Percentiles rank a stretch among this genome's conserved stretches.
These are phyloP conservation scores for Seira sanloemensis DNA, from an alignment of 2,888 invertebrate species.

Conservation along the genomic window DNA sequence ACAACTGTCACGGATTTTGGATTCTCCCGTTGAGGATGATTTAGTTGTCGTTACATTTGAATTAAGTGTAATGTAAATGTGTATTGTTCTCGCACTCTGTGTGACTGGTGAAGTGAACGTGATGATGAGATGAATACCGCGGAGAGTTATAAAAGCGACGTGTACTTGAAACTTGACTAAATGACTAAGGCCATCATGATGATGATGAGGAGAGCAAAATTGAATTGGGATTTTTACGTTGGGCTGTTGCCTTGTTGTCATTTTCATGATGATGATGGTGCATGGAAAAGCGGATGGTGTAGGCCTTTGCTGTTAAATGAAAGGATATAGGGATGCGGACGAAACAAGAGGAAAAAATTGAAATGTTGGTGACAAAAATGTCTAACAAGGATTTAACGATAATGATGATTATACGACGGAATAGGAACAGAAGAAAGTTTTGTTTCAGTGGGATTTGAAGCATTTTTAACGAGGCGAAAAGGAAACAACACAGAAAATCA, in stretches of 20 bases:
- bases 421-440: neutral
- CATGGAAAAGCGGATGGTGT: too few species aligned
- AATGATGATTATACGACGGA: neutral
- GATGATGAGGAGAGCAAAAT: neutral
- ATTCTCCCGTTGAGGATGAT: neutral
- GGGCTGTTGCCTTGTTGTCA: neutral
- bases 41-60: neutral
- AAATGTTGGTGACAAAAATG: neutral
- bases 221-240: neutral
- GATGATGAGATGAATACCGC: neutral
- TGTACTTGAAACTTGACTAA: neutral
- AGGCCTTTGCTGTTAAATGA: neutral
- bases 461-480: neutral
- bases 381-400: neutral
- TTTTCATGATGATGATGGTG: neutral
- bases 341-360: neutral
- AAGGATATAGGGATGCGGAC: neutral
- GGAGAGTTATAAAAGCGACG: neutral
- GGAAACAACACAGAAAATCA: too few species aligned
- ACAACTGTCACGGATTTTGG: neutral
- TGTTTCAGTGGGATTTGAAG: neutral
- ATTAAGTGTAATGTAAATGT: neutral
- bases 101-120: neutral
- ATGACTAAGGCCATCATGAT: neutral
- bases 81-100: neutral